Evolutionary conservation across 1,140 invertebrate species (phyloP).

Genomic region (Drosophila obscura): DNA sequence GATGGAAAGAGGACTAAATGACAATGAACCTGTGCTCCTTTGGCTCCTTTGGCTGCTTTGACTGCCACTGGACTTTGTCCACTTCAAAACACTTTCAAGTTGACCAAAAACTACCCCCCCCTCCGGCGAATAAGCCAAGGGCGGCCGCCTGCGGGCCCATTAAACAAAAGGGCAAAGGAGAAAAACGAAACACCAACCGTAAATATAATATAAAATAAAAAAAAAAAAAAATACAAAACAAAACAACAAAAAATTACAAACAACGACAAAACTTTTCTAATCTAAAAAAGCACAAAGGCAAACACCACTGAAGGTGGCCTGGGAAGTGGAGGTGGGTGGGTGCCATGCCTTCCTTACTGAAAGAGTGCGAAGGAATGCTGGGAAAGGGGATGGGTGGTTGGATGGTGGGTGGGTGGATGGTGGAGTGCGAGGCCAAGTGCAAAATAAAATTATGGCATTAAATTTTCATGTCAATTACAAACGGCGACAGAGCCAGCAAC

Average conservation of each 20-base stretch:
- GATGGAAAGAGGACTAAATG: no score
- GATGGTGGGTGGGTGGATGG: background rate
- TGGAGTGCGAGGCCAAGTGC: conserved; percentile 46
- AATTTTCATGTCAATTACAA: conserved; percentile 67
- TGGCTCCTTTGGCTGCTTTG: background rate
- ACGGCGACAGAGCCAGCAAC: conserved; percentile 35
- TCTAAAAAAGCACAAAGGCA: conserved; percentile 48
- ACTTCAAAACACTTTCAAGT: conserved; percentile 15
- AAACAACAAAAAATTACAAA: conserved; percentile 40
- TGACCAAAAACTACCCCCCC: conserved; percentile 16
- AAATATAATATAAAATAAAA: conserved; percentile 23
- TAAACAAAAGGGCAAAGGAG: conserved; percentile 9
- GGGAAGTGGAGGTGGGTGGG: background rate
- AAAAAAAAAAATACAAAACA: conserved; percentile 10
- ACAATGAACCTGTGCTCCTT: no score
- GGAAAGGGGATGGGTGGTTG: conserved; percentile 1
- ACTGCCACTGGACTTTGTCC: background rate
- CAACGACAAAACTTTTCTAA: conserved; percentile 58
- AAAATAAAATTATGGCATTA: conserved; percentile 64
- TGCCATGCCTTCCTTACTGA: no score
- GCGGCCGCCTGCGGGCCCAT: conserved; percentile 12
- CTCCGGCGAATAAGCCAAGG: background rate
- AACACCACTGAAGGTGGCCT: conserved; percentile 5
- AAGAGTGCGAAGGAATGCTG: background rate
- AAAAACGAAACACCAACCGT: background rate